Conservation (phyloP, 2,113 vertebrate genomes). For the Eudyptes chrysolophus region DNA sequence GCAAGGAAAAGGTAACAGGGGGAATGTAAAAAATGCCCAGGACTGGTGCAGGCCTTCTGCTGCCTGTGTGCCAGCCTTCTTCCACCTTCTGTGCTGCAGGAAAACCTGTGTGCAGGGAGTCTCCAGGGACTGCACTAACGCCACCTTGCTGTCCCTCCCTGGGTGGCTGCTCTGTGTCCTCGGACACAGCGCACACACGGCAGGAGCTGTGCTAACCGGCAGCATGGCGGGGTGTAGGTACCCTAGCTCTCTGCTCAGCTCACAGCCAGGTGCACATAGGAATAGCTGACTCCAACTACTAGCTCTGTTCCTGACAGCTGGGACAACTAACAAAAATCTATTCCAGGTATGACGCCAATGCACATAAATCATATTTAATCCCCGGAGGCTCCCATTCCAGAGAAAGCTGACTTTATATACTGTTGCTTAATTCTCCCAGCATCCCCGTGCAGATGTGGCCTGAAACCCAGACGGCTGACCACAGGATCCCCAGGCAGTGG, state of each 20-base stretch:
- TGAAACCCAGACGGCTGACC: neutral
- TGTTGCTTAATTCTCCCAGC: neutral
- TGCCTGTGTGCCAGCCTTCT: neutral
- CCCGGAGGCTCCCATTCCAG: neutral
- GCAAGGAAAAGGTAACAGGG: neutral
- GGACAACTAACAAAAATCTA: neutral
- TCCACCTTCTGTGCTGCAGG: neutral
- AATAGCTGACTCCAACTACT: neutral
- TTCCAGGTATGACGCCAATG: neutral
- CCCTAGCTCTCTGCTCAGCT: neutral
- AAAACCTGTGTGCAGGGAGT: neutral
- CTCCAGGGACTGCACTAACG: neutral
- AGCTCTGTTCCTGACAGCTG: neutral
- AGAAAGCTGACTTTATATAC: neutral
- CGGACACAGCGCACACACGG: fast-evolving
- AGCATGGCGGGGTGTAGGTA: neutral
- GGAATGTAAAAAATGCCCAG: neutral
- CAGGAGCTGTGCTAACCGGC: neutral
- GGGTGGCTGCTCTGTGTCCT: neutral
- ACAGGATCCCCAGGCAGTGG: neutral
- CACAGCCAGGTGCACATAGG: neutral
- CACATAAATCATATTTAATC: neutral
- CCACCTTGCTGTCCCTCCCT: neutral
- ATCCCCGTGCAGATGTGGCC: neutral
- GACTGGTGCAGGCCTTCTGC: neutral